A percentile compares a stretch with the other conserved stretches of the same genome.
Evolutionary conservation across 2,797 vertebrate genomes (phyloP).

Genomic region (Hippocampus kuda): DNA sequence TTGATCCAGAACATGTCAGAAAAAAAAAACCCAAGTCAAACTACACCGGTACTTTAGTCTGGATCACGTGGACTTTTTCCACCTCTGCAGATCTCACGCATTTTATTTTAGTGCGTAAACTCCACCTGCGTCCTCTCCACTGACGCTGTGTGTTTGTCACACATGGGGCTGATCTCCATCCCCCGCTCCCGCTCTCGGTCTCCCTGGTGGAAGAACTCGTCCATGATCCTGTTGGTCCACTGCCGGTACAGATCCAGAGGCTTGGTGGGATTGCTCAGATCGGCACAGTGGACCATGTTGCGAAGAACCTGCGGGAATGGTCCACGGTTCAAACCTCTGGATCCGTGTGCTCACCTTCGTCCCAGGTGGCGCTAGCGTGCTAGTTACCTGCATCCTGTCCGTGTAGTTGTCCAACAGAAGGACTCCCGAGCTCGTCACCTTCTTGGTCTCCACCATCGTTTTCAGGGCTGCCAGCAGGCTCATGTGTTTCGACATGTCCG

Average conservation of each 20-base stretch:
- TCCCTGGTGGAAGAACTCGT: constrained; percentile 98
- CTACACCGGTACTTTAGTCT: no score
- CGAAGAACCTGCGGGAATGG: constrained; percentile 76
- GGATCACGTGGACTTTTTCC: neutral
- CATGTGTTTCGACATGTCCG: constrained; percentile 99
- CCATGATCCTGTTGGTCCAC: constrained; percentile 98
- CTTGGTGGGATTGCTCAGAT: constrained; percentile 96
- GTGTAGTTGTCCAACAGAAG: constrained; percentile 95
- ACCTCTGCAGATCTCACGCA: neutral
- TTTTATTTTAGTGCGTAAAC: neutral
- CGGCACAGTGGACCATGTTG: constrained; percentile 97
- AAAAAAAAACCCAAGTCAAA: no score
- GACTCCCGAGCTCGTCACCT: constrained; percentile 95
- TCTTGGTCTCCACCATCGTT: constrained; percentile 99
- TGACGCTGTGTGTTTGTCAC: constrained; percentile 94
- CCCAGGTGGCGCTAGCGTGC: neutral
- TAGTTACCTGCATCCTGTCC: constrained; percentile 88
- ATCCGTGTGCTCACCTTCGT: neutral
- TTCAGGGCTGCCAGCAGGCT: constrained; percentile 91
- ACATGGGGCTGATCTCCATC: constrained; percentile 99
- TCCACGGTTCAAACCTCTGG: no score
- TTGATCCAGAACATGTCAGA: no score
- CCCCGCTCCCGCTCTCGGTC: constrained; percentile 91
- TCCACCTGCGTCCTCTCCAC: constrained; percentile 96
- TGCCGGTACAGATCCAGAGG: constrained; percentile 92